Base-by-base conservation (phyloP, 2,113 vertebrate genomes). In the Cinclus cinclus region DNA sequence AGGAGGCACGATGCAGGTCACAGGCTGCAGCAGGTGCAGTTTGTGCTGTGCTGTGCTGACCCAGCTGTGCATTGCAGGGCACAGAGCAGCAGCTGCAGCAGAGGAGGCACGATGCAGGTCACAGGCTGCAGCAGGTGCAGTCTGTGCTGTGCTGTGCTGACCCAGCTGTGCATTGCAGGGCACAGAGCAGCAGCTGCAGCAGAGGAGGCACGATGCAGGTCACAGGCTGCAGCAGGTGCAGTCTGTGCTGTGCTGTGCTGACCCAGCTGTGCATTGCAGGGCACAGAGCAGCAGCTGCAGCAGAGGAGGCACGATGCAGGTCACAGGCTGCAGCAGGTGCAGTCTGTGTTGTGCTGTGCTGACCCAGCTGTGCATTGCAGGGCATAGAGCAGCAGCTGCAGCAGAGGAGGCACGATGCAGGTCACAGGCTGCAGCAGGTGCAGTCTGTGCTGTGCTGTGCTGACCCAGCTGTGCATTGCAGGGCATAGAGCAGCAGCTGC, bases 171-270 rank as follows among this genome's bases (percentile, higher is more conserved):
- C 44, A 0, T 94, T 95, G 17, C 84, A 98, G 98, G 97, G 21
- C 12, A 44, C 98, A 53, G 84, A 80, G 37, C 49, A 37, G 35
- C 35, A 37, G 35, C 35, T 37, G 35, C 35, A 37, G 35, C 35
- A 37, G 35, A 97, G 98, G n/a, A 79, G 83, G 6, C 98, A 98
- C 1, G 0, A n/a, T n/a, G n/a, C n/a, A n/a, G n/a, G n/a, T n/a
- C n/a, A n/a, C n/a, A n/a, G n/a, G n/a, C n/a, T n/a, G n/a, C n/a
- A n/a, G n/a, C n/a, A n/a, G n/a, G n/a, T n/a, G n/a, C n/a, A n/a
- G n/a, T n/a, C n/a, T n/a, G n/a, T n/a, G n/a, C n/a, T n/a, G n/a
- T n/a, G n/a, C n/a, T n/a, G n/a, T n/a, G n/a, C n/a, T n/a, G n/a
- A n/a, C n/a, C n/a, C n/a, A n/a, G n/a, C n/a, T n/a, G n/a, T n/a